Base-by-base conservation (phyloP, 1,140 invertebrate genomes). In the Microplitis demolitor region DNA sequence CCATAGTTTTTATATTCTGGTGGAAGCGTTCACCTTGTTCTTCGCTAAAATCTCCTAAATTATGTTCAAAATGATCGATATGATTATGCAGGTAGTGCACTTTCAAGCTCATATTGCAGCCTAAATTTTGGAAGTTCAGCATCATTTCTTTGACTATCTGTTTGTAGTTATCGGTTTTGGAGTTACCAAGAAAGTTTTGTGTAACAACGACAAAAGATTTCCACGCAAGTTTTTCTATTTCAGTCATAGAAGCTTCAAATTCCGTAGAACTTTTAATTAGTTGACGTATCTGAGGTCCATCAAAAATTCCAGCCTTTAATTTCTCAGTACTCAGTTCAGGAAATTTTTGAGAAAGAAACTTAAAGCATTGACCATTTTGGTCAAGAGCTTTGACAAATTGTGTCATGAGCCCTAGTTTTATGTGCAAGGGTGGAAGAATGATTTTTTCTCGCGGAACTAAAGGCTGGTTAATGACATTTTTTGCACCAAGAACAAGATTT, bases 21-120 rank as follows among this genome's bases (percentile, higher is more conserved):
- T 81, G 79, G 60, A 83, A 81, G 35, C 74, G 69, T 72, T 82
- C 76, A 37, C 69, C 76, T 62, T 84, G 80, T 76, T 84, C 82
- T 77, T 82, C 78, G 73, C 80, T 84, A 16, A 80, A 56, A 73
- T 72, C 80, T 72, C 76, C 77, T 66, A 80, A 77, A 74, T 84
- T 84, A 76, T 80, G 71, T 45, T 78, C 76, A 79, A 81, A 83
- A 75, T 76, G 74, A 67, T 84, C 76, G 58, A 83, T 71, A 73
- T 78, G 68, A 11, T 8, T 62, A 35, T 75, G 24, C 14, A 77
- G 69, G 31, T 67, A 75, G 45, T 75, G 70, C 16, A 72, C 13
- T 75, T 77, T 77, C 39, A 73, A 31, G 31, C 56, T 75, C 69
- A 75, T 75, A 53, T 64, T 51, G 31, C 60, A 72, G 11, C 60